phyloP scores from a whole-genome alignment of 2,797 vertebrate species.

The Gadopsis marmoratus region DNA sequence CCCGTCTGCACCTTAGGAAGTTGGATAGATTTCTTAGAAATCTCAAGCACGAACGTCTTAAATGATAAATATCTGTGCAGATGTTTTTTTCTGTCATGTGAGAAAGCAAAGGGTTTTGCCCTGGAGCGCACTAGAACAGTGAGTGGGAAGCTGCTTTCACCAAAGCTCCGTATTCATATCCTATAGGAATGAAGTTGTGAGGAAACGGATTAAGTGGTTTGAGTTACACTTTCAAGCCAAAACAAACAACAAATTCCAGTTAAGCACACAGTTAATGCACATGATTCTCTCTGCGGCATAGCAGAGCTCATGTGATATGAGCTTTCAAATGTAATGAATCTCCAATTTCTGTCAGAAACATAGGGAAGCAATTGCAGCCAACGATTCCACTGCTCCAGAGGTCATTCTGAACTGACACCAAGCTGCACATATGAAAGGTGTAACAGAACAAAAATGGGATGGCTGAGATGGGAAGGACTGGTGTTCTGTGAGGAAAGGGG shows the following conservation, averaged over 20 bases:
- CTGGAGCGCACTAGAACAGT: constrained; percentile 25
- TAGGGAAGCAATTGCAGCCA: constrained; percentile 19
- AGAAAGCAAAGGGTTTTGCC: constrained; percentile 41
- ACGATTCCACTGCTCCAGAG: constrained; percentile 41
- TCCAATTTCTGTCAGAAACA: constrained; percentile 31
- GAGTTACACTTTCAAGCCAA: constrained; percentile 34
- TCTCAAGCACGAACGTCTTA: constrained; percentile 20
- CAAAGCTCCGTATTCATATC: constrained; percentile 28
- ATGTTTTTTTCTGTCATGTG: constrained; percentile 52
- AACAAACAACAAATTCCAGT: constrained; percentile 37
- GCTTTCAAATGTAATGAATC: constrained; percentile 23
- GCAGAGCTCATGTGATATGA: background rate
- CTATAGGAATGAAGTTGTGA: constrained; percentile 27
- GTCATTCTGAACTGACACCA: constrained; percentile 43
- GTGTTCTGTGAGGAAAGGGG: constrained; percentile 12
- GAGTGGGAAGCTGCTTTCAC: constrained; percentile 53
- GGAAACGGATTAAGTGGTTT: constrained; percentile 45
- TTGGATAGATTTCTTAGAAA: constrained; percentile 30
- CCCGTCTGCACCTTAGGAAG: constrained; percentile 11
- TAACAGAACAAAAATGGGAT: constrained; percentile 13
- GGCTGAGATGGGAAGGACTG: constrained; percentile 8
- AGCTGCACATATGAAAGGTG: constrained; percentile 34
- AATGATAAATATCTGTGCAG: constrained; percentile 61
- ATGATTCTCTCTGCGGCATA: constrained; percentile 6
- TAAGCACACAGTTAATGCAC: constrained; percentile 12